Conservation (phyloP, 2,888 invertebrate species). For the Salpingus planirostris region DNA sequence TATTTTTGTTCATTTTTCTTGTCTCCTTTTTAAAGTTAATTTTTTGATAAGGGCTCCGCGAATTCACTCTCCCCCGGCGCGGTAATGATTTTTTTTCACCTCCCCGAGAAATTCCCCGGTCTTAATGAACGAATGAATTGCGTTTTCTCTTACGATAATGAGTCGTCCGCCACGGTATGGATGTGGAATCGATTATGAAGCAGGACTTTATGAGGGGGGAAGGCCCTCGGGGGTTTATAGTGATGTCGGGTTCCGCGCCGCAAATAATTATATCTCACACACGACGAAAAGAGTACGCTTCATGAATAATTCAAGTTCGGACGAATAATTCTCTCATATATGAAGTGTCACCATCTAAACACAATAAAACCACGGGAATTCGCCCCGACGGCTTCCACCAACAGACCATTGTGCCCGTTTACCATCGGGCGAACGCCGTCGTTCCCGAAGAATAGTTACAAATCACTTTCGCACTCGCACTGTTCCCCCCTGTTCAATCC, state of each 20-base stretch:
- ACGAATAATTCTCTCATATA: slow-evolving; percentile 12
- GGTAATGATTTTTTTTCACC: slow-evolving; percentile 7
- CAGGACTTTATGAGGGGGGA: slow-evolving; percentile 5
- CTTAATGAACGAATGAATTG: no score
- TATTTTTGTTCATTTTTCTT: slow-evolving; percentile 10
- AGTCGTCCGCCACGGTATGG: no score
- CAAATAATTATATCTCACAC: slow-evolving; percentile 14
- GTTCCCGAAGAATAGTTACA: no score
- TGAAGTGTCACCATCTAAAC: slow-evolving; percentile 15
- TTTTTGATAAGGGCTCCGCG: slow-evolving; percentile 9
- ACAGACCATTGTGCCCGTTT: neutral
- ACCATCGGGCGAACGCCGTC: neutral
- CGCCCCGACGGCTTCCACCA: slow-evolving; percentile 9
- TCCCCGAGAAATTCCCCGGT: no score
- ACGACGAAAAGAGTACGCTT: slow-evolving; percentile 13
- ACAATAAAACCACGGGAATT: slow-evolving; percentile 14
- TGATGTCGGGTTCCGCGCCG: no score
- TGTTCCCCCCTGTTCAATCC: no score
- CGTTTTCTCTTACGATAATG: no score
- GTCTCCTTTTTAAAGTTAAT: slow-evolving; percentile 9
- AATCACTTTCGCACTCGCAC: no score
- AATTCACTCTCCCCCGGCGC: slow-evolving; percentile 7
- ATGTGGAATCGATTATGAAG: no score
- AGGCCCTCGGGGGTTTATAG: slow-evolving; percentile 7
- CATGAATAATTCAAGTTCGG: slow-evolving; percentile 17